phyloP scores from a whole-genome alignment of 64 coral and sea anemone species.

The Anthopleura sola region DNA sequence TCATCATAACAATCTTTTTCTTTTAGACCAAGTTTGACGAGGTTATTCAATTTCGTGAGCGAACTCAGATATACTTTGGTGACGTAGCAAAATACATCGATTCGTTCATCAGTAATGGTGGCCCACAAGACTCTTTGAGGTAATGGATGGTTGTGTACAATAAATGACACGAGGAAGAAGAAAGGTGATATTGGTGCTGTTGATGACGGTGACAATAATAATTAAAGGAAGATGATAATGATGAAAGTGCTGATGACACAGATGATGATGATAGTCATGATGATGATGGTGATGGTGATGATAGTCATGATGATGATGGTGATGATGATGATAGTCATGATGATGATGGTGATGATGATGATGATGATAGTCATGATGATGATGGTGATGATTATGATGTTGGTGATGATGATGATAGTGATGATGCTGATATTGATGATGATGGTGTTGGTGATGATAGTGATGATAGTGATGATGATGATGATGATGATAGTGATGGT shows the following conservation, averaged over 20 bases:
- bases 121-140: slow-evolving; percentile 72
- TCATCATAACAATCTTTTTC: background rate
- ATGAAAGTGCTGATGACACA: no score
- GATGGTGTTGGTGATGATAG: no score
- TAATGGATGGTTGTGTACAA: background rate
- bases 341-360: no score
- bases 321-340: no score
- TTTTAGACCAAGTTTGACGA: slow-evolving; percentile 67
- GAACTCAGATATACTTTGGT: slow-evolving; percentile 70
- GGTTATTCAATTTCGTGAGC: slow-evolving; percentile 79
- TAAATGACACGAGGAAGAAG: background rate
- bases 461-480: background rate
- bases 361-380: no score
- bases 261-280: no score
- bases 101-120: slow-evolving; percentile 47
- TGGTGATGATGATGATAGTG: no score
- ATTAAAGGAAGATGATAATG: background rate
- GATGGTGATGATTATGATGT: no score
- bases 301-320: no score
- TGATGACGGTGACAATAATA: background rate
- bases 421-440: background rate
- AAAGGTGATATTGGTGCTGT: background rate
- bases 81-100: slow-evolving; percentile 89
- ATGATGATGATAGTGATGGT: background rate
- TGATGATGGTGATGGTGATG: no score